These are phyloP conservation scores for Thalassoma bifasciatum DNA, from an alignment of 2,113 vertebrate genomes.

Conservation along the genomic window DNA sequence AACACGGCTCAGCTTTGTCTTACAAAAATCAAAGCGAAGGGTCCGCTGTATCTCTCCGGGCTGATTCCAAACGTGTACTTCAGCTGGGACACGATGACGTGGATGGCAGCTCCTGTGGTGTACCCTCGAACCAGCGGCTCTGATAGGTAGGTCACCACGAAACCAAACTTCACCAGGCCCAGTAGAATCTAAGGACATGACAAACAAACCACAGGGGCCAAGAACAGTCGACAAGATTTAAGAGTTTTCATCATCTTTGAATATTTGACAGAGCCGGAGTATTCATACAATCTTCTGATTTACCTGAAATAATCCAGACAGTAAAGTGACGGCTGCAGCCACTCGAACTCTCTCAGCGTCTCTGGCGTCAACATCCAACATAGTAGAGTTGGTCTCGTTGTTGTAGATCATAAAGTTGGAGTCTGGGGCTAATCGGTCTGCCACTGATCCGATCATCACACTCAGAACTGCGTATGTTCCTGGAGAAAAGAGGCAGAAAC, in stretches of 20 bases:
- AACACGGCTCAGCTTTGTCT: conserved; percentile 53
- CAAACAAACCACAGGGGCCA: background rate
- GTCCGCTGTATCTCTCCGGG: conserved; percentile 81
- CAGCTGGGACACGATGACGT: conserved; percentile 93
- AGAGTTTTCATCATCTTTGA: no score
- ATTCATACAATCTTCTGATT: background rate
- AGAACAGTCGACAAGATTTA: background rate
- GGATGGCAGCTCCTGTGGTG: conserved; percentile 91
- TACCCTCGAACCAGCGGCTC: conserved; percentile 94
- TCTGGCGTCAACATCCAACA: conserved; percentile 49
- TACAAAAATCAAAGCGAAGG: conserved; percentile 89
- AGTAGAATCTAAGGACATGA: conserved; percentile 84
- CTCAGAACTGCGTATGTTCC: conserved; percentile 96
- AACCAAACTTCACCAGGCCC: conserved; percentile 92
- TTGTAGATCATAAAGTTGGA: conserved; percentile 69
- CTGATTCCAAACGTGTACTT: conserved; percentile 92
- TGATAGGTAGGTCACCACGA: conserved; percentile 95
- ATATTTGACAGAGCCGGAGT: background rate
- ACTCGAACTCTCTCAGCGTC: conserved; percentile 83
- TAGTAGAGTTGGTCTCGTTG: conserved; percentile 77
- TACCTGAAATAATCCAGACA: conserved; percentile 93
- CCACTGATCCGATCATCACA: conserved; percentile 94
- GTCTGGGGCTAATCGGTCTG: conserved; percentile 86
- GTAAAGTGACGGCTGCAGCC: conserved; percentile 88
- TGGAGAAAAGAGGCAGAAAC: conserved; percentile 53